A percentile compares a stretch with the other conserved stretches of the same genome.
Conservation (phyloP, 2,888 invertebrate genomes). For the Dendrolimus houi region DNA sequence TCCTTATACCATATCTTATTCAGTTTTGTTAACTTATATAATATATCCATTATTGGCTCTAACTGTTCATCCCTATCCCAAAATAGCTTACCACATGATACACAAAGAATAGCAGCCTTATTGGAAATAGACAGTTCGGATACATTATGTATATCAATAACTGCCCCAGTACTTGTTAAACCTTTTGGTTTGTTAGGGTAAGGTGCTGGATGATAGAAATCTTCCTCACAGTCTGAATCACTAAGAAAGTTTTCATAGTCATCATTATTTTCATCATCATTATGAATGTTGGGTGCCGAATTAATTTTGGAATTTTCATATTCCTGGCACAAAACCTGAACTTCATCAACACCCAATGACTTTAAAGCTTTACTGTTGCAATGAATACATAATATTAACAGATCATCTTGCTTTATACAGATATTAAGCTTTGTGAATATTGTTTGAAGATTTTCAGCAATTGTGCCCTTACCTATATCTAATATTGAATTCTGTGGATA, state of each 20-base stretch:
- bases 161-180: conserved; percentile 70
- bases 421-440: conserved; percentile 81
- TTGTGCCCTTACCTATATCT: conserved; percentile 69
- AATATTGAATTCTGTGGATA: conserved; percentile 72
- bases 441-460: conserved; percentile 80
- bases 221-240: conserved; percentile 58
- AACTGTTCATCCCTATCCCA: conserved; percentile 76
- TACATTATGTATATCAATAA: conserved; percentile 72
- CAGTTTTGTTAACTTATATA: conserved; percentile 31
- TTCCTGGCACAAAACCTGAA: conserved; percentile 36
- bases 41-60: conserved; percentile 33
- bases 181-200: conserved; percentile 28
- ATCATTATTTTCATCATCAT: conserved; percentile 41
- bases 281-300: conserved; percentile 15
- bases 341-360: conserved; percentile 35
- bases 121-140: conserved; percentile 55
- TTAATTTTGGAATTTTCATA: conserved; percentile 24
- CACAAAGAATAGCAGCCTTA: conserved; percentile 81
- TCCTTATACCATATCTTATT: conserved; percentile 11
- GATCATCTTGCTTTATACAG: conserved; percentile 76
- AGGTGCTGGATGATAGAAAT: conserved; percentile 30
- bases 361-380: conserved; percentile 55
- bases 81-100: conserved; percentile 84
- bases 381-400: conserved; percentile 85
- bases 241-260: conserved; percentile 52